Evolutionary conservation across 2,888 invertebrate genomes (phyloP).

Genomic region (Eupithecia pulchellata): DNA sequence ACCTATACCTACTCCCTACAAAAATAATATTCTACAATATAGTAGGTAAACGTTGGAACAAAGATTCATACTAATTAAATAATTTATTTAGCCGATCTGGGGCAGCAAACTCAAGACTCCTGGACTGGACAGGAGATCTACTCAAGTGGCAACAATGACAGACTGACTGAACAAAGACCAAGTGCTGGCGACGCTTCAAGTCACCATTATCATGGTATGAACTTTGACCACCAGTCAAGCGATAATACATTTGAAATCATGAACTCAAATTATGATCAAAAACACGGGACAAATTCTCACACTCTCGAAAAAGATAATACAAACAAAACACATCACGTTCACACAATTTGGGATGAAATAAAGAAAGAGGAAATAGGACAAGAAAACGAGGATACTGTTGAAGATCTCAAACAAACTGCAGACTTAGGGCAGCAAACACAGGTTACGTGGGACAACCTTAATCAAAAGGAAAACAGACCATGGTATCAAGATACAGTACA

Average conservation of each 20-base stretch:
- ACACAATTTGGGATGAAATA: conserved; percentile 32
- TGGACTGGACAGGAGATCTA: conserved; percentile 36
- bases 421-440: conserved; percentile 45
- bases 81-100: conserved; percentile 51
- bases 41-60: neutral
- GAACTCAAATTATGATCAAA: conserved; percentile 19
- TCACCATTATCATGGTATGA: conserved; percentile 16
- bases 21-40: neutral
- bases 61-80: conserved; percentile 27
- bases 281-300: conserved; percentile 24
- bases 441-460: conserved; percentile 32
- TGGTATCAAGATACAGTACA: conserved; percentile 21
- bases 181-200: conserved; percentile 21
- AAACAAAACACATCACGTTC: conserved; percentile 28
- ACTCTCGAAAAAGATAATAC: conserved; percentile 19
- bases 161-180: conserved; percentile 35
- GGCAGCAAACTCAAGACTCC: conserved; percentile 46
- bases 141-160: conserved; percentile 22
- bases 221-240: conserved; percentile 21
- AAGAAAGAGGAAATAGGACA: conserved; percentile 33
- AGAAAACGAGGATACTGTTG: conserved; percentile 29
- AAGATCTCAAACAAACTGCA: conserved; percentile 29
- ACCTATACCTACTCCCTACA: neutral
- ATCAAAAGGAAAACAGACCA: conserved; percentile 32
- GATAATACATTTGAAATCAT: conserved; percentile 29